phyloP scores from a whole-genome alignment of 2,113 vertebrate species.

The Hydropotes inermis region DNA sequence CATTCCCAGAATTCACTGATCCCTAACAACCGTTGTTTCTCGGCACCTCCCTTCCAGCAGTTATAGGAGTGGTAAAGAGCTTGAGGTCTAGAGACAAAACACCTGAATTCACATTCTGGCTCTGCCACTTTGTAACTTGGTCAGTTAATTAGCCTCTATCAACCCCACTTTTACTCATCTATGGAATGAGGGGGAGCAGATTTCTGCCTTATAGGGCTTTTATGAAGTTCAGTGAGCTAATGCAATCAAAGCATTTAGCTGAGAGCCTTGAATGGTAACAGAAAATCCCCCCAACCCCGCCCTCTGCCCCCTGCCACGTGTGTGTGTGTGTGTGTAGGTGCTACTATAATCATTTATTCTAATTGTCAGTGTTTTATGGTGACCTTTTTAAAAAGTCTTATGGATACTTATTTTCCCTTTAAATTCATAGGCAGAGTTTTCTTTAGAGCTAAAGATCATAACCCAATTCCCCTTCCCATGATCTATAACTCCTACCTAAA shows the following conservation, averaged over 20 bases:
- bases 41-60: background rate
- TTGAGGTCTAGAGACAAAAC: background rate
- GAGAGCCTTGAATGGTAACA: background rate
- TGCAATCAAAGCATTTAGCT: background rate
- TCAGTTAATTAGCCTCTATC: background rate
- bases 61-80: background rate
- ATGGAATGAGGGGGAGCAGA: background rate
- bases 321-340: rapidly evolving
- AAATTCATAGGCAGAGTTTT: background rate
- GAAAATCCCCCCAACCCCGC: rapidly evolving
- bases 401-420: background rate
- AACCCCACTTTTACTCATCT: background rate
- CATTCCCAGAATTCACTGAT: background rate
- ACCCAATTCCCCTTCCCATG: background rate
- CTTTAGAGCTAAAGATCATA: background rate
- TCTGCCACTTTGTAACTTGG: background rate
- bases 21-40: background rate
- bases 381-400: background rate
- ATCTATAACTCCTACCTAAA: background rate
- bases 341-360: background rate
- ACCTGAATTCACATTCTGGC: background rate
- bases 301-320: background rate
- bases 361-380: background rate
- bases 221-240: background rate
- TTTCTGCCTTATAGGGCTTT: background rate